phyloP scores from a whole-genome alignment of 2,797 vertebrate species.

The Sarcophilus harrisii region DNA sequence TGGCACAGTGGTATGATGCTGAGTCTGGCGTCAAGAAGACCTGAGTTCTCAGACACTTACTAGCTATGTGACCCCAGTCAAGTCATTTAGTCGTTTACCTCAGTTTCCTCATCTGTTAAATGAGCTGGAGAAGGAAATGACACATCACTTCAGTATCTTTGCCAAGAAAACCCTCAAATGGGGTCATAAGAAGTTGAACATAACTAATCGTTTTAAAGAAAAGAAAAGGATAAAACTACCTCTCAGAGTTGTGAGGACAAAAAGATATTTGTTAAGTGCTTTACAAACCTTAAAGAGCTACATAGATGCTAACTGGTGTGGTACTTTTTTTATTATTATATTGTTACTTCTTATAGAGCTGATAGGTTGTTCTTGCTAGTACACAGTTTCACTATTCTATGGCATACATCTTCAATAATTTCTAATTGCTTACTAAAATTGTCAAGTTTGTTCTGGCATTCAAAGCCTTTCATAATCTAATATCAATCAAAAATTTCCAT shows the following conservation, averaged over 20 bases:
- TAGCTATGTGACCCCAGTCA: background rate
- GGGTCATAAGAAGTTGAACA: background rate
- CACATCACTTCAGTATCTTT: background rate
- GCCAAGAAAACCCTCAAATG: background rate
- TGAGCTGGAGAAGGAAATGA: background rate
- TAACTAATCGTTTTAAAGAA: background rate
- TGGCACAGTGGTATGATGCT: background rate
- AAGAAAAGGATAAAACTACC: background rate
- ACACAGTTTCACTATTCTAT: background rate
- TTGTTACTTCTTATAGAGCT: background rate
- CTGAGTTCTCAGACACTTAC: background rate
- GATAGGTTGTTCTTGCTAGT: background rate
- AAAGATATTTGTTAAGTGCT: background rate
- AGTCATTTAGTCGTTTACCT: background rate
- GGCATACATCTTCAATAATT: background rate
- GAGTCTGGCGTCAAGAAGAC: background rate
- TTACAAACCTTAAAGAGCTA: background rate
- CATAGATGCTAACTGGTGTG: background rate
- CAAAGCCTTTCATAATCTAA: background rate
- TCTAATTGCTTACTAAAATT: background rate
- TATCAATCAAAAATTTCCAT: background rate
- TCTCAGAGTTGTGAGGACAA: background rate
- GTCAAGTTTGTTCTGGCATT: background rate
- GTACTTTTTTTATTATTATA: background rate
- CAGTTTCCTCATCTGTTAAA: background rate